Percentiles rank a stretch among this genome's conserved stretches.
phyloP scores from a whole-genome alignment of 1,140 invertebrate species.

The Fopius arisanus region DNA sequence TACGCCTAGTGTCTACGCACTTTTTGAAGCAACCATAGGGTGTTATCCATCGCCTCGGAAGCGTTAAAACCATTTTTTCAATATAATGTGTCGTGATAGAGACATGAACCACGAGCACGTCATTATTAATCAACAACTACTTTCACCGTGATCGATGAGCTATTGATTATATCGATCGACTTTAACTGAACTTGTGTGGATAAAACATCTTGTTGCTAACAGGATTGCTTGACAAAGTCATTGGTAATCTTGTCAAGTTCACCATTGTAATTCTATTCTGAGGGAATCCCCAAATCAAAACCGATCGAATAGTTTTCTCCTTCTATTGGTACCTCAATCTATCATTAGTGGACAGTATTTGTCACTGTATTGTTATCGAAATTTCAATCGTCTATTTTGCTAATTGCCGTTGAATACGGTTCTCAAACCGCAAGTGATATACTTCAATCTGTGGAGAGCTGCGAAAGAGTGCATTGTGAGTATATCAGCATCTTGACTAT shows the following conservation, averaged over 20 bases:
- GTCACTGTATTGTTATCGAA: background rate
- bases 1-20: slow-evolving; percentile 85
- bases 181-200: background rate
- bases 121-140: slow-evolving; percentile 14
- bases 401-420: slow-evolving; percentile 37
- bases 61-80: slow-evolving; percentile 42
- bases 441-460: slow-evolving; percentile 67
- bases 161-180: background rate
- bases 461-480: slow-evolving; percentile 68
- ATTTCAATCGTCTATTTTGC: background rate
- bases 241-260: no score
- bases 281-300: background rate
- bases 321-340: no score
- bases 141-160: background rate
- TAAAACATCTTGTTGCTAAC: background rate
- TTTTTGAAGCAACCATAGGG: slow-evolving; percentile 87
- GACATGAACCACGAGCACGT: slow-evolving; percentile 74
- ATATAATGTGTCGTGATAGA: slow-evolving; percentile 77
- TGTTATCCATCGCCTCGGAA: slow-evolving; percentile 57
- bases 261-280: no score
- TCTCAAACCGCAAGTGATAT: slow-evolving; percentile 52
- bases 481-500: slow-evolving; percentile 33
- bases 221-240: background rate
- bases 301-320: background rate
- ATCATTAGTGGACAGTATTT: background rate